Percentiles rank a stretch among this genome's conserved stretches.
These are phyloP conservation scores for Odobenus rosmarus DNA, from an alignment of 2,113 vertebrate species.

Conservation along the genomic window DNA sequence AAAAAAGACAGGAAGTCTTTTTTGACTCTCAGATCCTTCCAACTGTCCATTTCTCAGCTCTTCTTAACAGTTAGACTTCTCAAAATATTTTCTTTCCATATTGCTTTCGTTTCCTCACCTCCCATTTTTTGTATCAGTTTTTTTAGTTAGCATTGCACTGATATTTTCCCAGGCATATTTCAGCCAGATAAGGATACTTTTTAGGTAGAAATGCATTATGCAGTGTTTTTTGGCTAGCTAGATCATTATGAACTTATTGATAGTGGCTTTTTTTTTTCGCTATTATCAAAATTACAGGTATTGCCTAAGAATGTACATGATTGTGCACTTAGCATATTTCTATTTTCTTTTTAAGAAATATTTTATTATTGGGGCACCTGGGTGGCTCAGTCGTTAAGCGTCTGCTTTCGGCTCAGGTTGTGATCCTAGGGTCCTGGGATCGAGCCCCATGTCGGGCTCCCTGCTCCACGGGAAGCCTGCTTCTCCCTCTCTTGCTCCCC, in stretches of 20 bases:
- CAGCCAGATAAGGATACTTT: neutral
- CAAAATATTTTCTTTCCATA: constrained; percentile 9
- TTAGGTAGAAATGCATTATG: neutral
- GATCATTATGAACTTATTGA: neutral
- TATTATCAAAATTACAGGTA: neutral
- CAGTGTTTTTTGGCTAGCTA: neutral
- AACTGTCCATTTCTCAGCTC: neutral
- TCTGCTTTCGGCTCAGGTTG: too few relatives aligned
- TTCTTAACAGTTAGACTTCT: neutral
- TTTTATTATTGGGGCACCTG: neutral
- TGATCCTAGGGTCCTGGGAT: too few relatives aligned
- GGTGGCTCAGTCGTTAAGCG: too few relatives aligned
- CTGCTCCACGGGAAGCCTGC: too few relatives aligned
- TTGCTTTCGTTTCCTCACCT: neutral
- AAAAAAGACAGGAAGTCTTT: neutral
- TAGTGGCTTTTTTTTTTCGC: neutral
- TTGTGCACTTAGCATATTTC: neutral
- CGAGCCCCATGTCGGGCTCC: too few relatives aligned
- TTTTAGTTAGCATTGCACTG: neutral
- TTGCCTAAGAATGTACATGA: neutral
- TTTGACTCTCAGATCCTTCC: neutral
- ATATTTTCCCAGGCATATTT: neutral
- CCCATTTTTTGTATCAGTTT: neutral
- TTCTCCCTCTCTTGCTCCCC: too few relatives aligned
- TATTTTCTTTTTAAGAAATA: neutral